Percentiles rank a stretch among this genome's conserved stretches.
These are phyloP conservation scores for Astreopora myriophthalma DNA, from an alignment of 64 coral and sea anemone genomes.

Conservation along the genomic window DNA sequence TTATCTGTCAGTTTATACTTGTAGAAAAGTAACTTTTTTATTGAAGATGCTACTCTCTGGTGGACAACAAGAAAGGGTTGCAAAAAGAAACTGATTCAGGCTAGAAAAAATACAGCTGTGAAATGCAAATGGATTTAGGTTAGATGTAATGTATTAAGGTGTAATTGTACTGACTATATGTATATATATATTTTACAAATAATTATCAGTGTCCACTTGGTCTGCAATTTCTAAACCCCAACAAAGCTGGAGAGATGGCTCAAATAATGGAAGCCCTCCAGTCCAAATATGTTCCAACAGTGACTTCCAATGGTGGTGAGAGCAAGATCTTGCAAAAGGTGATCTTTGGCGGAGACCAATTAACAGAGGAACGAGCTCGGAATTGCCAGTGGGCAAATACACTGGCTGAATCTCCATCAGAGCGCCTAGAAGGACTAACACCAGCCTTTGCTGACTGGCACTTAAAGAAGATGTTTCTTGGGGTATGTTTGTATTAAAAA, in stretches of 20 bases:
- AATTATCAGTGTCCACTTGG: constrained; percentile 31
- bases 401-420: neutral
- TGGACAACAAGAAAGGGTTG: neutral
- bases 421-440: constrained; percentile 15
- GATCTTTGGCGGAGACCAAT: constrained; percentile 30
- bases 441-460: constrained; percentile 67
- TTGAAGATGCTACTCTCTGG: neutral
- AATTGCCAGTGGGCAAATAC: constrained; percentile 39
- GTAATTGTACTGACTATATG: neutral
- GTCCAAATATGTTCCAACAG: constrained; percentile 34
- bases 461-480: constrained; percentile 7
- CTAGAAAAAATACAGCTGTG: neutral
- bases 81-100: neutral
- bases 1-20: neutral
- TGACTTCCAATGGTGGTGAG: neutral
- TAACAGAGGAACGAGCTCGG: constrained; percentile 25
- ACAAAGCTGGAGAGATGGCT: constrained; percentile 67
- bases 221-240: constrained; percentile 28
- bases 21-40: neutral
- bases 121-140: neutral
- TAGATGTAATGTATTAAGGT: neutral
- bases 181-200: neutral
- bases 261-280: constrained; percentile 26
- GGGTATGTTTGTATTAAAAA: constrained; percentile 9
- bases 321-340: neutral